Conservation (phyloP, 2,888 invertebrate species). For the Tryphoninae sp. region DNA sequence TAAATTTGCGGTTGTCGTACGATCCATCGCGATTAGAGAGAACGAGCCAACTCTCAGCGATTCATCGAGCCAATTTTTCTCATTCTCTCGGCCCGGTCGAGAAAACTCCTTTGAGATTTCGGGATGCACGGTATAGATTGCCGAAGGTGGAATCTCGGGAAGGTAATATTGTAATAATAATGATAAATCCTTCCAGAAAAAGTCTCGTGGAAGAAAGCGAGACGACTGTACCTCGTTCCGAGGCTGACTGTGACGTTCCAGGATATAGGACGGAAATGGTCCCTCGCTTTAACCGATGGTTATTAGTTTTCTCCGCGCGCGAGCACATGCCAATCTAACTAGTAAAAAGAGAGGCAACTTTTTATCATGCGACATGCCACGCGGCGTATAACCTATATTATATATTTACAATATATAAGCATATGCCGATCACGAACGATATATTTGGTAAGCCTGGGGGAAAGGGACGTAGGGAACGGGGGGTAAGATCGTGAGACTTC, state of each 20-base stretch:
- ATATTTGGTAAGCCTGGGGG: slow-evolving; percentile 28
- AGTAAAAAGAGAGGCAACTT: slow-evolving; percentile 77
- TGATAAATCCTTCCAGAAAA: slow-evolving; percentile 17
- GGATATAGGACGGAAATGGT: slow-evolving; percentile 77
- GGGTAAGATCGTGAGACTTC: slow-evolving; percentile 60
- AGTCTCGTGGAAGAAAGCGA: slow-evolving; percentile 1
- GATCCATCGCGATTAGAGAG: slow-evolving; percentile 23
- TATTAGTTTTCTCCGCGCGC: slow-evolving; percentile 64
- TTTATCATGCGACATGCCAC: slow-evolving; percentile 64
- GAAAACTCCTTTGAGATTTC: slow-evolving; percentile 4
- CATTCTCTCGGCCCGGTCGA: slow-evolving; percentile 11
- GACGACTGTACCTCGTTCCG: slow-evolving; percentile 9
- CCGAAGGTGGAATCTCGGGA: neutral
- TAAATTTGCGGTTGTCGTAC: slow-evolving; percentile 37
- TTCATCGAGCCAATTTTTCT: slow-evolving; percentile 22
- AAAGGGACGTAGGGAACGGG: slow-evolving; percentile 40
- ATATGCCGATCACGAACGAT: slow-evolving; percentile 42
- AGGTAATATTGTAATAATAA: neutral
- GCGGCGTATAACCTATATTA: slow-evolving; percentile 47
- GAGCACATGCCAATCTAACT: slow-evolving; percentile 76
- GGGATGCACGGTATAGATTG: slow-evolving; percentile 1
- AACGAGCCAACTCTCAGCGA: slow-evolving; percentile 1
- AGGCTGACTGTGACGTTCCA: slow-evolving; percentile 70
- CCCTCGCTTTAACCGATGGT: slow-evolving; percentile 56
- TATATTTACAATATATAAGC: slow-evolving; percentile 42